phyloP scores from a whole-genome alignment of 2,888 invertebrate species.

The Flexamia atlantica region DNA sequence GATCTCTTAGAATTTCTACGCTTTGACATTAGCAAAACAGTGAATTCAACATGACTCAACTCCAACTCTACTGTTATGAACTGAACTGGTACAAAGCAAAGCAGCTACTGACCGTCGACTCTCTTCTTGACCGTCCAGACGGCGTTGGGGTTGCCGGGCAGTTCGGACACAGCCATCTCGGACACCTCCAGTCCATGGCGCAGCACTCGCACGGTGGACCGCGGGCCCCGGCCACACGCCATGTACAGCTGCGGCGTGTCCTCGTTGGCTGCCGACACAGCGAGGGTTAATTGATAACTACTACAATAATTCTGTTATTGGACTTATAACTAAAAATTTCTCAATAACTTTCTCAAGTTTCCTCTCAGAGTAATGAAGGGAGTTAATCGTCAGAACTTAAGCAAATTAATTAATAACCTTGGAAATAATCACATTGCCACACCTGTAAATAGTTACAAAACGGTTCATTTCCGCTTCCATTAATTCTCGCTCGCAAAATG shows the following conservation, averaged over 20 bases:
- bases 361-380: conserved; percentile 17
- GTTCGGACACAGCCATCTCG: conserved; percentile 99
- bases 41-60: no score
- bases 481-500: no score
- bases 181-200: conserved; percentile 99
- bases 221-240: conserved; percentile 96
- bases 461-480: no score
- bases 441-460: no score
- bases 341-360: conserved; percentile 22
- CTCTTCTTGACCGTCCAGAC: conserved; percentile 99
- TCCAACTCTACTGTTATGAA: neutral
- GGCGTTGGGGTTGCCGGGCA: conserved; percentile 99
- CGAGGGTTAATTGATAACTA: no score
- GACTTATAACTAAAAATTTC: no score
- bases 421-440: no score
- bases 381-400: neutral
- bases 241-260: conserved; percentile 99
- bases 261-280: conserved; percentile 87
- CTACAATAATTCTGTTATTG: no score
- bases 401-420: no score
- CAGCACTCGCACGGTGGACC: conserved; percentile 94
- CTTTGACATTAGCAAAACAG: no score
- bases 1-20: no score
- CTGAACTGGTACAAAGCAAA: no score
- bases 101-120: conserved; percentile 91